phyloP scores from a whole-genome alignment of 2,113 vertebrate genomes.

The Plectropomus leopardus region DNA sequence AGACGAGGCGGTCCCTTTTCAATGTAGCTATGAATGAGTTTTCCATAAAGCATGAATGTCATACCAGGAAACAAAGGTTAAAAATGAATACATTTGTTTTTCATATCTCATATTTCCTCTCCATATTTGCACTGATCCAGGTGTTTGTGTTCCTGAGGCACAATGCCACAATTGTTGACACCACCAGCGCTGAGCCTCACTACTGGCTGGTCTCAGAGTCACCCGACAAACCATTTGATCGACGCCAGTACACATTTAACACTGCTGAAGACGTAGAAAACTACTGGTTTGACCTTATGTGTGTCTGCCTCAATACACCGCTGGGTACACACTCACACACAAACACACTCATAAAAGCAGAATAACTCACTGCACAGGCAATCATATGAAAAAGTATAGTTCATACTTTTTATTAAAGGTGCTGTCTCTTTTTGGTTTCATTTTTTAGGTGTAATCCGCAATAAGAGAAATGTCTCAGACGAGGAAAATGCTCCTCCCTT shows the following conservation, averaged over 20 bases:
- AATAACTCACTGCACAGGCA: neutral
- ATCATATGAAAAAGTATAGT: no score
- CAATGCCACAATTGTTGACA: slow-evolving; percentile 90
- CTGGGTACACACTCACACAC: slow-evolving; percentile 83
- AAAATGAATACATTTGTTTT: neutral
- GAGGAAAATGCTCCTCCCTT: slow-evolving; percentile 41
- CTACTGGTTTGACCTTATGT: slow-evolving; percentile 98
- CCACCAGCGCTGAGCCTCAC: slow-evolving; percentile 93
- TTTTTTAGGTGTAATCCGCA: slow-evolving; percentile 68
- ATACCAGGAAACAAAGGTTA: neutral
- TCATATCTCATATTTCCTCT: neutral
- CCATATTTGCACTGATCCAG: slow-evolving; percentile 72
- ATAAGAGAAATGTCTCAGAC: slow-evolving; percentile 28
- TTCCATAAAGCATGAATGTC: neutral
- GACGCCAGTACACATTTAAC: slow-evolving; percentile 86
- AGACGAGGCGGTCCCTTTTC: no score
- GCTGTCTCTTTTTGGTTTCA: neutral
- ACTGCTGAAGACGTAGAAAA: slow-evolving; percentile 90
- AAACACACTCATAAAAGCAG: neutral
- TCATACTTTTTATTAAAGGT: neutral
- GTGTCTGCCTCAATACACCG: slow-evolving; percentile 96
- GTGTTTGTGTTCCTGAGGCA: slow-evolving; percentile 91
- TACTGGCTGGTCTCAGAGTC: slow-evolving; percentile 92
- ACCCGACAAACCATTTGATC: slow-evolving; percentile 88
- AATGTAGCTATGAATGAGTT: no score